Conservation (phyloP, 1,140 invertebrate genomes). For the Lepidotrigona ventralis region DNA sequence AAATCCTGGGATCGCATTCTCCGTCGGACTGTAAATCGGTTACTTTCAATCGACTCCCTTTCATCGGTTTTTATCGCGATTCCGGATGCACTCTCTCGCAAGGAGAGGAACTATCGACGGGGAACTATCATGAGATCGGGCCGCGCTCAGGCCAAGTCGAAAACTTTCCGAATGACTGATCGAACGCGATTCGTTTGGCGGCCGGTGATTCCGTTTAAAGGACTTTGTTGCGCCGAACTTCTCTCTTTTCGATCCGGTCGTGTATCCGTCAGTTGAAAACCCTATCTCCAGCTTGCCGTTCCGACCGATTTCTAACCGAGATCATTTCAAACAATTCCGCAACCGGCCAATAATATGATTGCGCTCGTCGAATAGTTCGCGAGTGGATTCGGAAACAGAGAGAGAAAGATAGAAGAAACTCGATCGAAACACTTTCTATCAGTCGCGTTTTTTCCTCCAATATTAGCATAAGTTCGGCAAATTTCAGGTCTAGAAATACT, state of each 20-base stretch:
- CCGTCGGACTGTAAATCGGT: conserved; percentile 13
- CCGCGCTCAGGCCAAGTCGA: conserved; percentile 2
- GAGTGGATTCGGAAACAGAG: background rate
- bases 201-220: background rate
- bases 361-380: background rate
- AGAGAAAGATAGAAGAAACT: background rate
- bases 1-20: conserved; percentile 13
- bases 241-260: background rate
- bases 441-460: too few relatives aligned
- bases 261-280: background rate
- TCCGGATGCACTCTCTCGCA: conserved; percentile 4
- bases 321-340: background rate
- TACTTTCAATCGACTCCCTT: conserved; percentile 24
- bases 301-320: background rate
- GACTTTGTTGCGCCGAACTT: conserved; percentile 12
- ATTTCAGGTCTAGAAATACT: too few relatives aligned
- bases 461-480: too few relatives aligned
- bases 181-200: background rate
- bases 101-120: conserved; percentile 13
- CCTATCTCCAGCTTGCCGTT: background rate
- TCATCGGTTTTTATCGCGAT: background rate
- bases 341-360: background rate
- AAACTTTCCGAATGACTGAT: conserved; percentile 30
- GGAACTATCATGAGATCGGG: conserved; percentile 12
- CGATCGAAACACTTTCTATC: background rate